Conservation (phyloP, 1,140 invertebrate genomes). For the Panagrolaimus sp. region DNA sequence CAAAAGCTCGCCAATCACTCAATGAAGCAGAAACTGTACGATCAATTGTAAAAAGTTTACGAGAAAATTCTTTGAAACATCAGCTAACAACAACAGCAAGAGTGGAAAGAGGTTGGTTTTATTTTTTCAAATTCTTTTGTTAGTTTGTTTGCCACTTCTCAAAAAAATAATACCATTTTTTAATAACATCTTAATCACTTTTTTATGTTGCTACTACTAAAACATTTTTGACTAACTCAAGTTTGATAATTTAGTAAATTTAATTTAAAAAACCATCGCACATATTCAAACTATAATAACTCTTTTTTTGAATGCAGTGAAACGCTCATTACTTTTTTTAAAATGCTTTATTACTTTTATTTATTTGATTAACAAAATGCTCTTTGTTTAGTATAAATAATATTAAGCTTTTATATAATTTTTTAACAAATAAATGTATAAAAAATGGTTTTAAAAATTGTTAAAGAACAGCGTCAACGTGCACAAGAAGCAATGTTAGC, state of each 20-base stretch:
- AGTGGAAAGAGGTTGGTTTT: conserved; percentile 66
- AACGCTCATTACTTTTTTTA: too few species aligned
- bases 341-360: too few species aligned
- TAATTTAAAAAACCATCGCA: neutral
- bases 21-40: conserved; percentile 67
- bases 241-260: neutral
- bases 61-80: conserved; percentile 88
- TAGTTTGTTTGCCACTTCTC: neutral
- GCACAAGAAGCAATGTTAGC: conserved; percentile 14
- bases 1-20: conserved; percentile 80
- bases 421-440: too few species aligned
- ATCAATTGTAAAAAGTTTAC: conserved; percentile 80
- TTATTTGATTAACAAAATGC: too few species aligned
- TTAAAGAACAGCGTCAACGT: conserved; percentile 8
- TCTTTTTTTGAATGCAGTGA: neutral
- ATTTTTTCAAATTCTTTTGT: too few species aligned
- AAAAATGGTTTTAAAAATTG: too few species aligned
- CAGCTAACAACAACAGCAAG: conserved; percentile 69
- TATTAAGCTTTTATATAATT: too few species aligned
- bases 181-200: neutral
- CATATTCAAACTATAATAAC: neutral
- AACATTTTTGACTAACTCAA: neutral
- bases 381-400: too few species aligned
- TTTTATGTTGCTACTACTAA: conserved; percentile 1
- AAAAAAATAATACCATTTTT: conserved; percentile 8